Base-by-base conservation (phyloP, 2,888 invertebrate genomes). In the Drosophila setosimentum region DNA sequence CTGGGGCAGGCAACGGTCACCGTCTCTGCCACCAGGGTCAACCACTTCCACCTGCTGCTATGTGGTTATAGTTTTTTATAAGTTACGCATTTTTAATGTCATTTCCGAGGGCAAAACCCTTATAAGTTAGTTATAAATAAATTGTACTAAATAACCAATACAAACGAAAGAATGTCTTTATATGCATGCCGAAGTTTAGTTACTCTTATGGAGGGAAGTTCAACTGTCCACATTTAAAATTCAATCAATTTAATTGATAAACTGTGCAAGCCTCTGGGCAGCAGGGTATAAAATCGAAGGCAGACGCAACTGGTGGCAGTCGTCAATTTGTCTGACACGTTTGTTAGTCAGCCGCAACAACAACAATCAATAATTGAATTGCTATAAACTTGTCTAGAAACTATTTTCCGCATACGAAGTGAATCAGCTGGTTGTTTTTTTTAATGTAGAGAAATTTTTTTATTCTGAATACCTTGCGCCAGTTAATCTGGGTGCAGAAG, bases 311-410 rank as follows among this genome's bases (percentile, higher is more conserved):
- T 88, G 83, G 85, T 85, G 87, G 65, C 87, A 59, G 86, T 45
- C 83, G 83, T 87, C 85, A 64, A 72, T 50, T 58, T 85, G 85
- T 89, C 85, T 85, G 73, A 68, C 66, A 40, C 59, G 59, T 48
- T 50, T 50, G 33, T 29, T 21, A 42, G 63, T 32, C 54, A 37
- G 62, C 63, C 21, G 62, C 54, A 21, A 24, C 29, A 40, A 70
- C 60, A 59, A 54, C 75, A 79, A 87, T 89, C 87, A 82, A 84
- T 84, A 87, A 76, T 87, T 89, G 48, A 87, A 87, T 87, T 76
- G 85, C 69, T 82, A 30, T 61, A 64, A 78, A 68, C 37, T 51
- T 37, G 55, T 29, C 63, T 51, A 21, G 42, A 32, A 57, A 45
- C 73, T 37, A 40, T 53, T 72, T 29, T 16, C 35, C 40, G n/a